Evolutionary conservation across 2,797 vertebrate species (phyloP).

Genomic region (Hybognathus amarus): DNA sequence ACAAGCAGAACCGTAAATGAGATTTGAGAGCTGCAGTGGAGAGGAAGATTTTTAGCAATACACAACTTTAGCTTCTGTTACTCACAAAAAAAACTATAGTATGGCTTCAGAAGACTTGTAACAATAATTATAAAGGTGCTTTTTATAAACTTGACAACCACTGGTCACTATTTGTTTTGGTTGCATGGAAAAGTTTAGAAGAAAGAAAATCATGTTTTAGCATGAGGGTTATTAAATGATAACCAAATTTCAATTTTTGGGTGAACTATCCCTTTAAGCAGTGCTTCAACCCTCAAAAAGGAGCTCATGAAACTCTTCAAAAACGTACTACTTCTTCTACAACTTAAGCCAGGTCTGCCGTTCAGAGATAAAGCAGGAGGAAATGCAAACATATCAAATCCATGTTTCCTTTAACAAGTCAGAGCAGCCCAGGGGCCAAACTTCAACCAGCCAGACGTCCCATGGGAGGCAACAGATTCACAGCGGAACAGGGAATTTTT

Average conservation of each 20-base stretch:
- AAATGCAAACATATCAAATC: constrained; percentile 13
- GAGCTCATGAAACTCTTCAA: constrained; percentile 1
- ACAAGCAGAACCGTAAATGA: neutral
- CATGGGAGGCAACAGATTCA: neutral
- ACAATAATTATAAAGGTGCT: neutral
- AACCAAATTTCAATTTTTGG: rapidly evolving
- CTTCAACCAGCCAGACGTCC: constrained; percentile 17
- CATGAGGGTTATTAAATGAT: neutral
- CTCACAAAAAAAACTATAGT: neutral
- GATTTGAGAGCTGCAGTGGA: neutral
- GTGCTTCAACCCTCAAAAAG: neutral
- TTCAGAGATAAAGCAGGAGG: constrained; percentile 12
- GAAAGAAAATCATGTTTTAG: neutral
- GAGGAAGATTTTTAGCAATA: neutral
- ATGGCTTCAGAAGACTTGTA: neutral
- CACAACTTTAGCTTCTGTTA: neutral
- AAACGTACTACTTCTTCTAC: neutral
- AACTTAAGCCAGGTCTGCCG: neutral
- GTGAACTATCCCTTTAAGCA: neutral
- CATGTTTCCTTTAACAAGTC: constrained; percentile 8
- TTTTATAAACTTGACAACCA: neutral
- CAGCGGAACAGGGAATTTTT: neutral
- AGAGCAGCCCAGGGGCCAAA: constrained; percentile 16
- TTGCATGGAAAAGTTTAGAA: neutral
- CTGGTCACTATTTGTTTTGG: neutral